phyloP scores from a whole-genome alignment of 2,888 invertebrate genomes.

The Drosophila leonis region DNA sequence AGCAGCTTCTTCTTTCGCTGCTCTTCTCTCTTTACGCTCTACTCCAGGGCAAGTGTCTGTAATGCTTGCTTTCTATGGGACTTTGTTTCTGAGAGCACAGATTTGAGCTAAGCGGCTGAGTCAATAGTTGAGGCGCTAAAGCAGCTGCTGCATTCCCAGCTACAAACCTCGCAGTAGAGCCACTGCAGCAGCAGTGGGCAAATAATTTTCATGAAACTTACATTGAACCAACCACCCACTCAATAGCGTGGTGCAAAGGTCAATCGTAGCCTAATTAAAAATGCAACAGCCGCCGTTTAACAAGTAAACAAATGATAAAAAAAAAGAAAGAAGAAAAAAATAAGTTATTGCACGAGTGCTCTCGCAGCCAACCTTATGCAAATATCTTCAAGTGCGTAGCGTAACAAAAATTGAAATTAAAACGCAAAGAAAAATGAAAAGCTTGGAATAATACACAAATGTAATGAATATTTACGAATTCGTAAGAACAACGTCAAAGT shows the following conservation, averaged over 20 bases:
- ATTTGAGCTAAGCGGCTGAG: constrained; percentile 57
- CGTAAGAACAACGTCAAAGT: constrained; percentile 43
- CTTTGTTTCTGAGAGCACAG: constrained; percentile 52
- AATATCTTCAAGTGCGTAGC: constrained; percentile 52
- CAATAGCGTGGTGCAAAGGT: constrained; percentile 47
- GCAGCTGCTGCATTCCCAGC: constrained; percentile 66
- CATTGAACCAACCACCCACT: background rate
- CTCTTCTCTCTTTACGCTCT: background rate
- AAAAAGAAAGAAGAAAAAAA: constrained; percentile 4
- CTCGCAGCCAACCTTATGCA: constrained; percentile 67
- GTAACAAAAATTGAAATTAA: constrained; percentile 12
- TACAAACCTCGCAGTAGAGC: background rate
- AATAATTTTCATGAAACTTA: constrained; percentile 10
- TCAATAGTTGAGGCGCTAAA: constrained; percentile 47
- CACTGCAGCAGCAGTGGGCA: background rate
- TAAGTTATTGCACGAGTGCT: constrained; percentile 46
- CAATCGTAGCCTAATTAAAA: constrained; percentile 65
- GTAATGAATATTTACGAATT: constrained; percentile 78
- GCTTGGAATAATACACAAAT: constrained; percentile 51
- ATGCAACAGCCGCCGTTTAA: constrained; percentile 55
- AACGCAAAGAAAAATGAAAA: constrained; percentile 14
- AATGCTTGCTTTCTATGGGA: constrained; percentile 58
- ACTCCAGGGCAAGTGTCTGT: constrained; percentile 35
- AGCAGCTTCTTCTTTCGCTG: constrained; percentile 6
- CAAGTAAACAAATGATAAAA: constrained; percentile 41